phyloP scores from a whole-genome alignment of 2,113 vertebrate genomes.

The Parus major region DNA sequence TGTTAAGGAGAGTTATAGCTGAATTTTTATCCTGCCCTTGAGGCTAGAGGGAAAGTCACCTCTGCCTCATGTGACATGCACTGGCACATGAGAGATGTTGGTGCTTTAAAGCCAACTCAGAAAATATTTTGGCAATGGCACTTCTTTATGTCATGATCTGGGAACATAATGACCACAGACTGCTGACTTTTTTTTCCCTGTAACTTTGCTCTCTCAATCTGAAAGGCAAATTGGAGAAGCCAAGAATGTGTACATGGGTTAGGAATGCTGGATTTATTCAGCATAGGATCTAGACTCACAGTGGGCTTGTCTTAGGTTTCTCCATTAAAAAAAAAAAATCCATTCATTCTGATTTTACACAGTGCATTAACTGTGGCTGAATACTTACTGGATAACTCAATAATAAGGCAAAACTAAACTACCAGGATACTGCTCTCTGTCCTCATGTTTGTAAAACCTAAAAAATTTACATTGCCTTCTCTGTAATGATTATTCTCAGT shows the following conservation, averaged over 20 bases:
- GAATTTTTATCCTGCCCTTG: neutral
- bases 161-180: neutral
- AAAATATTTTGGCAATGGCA: neutral
- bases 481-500: neutral
- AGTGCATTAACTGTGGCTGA: neutral
- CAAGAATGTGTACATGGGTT: neutral
- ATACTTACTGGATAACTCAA: neutral
- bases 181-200: neutral
- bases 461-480: neutral
- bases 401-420: neutral
- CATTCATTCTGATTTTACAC: neutral
- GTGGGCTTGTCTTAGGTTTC: neutral
- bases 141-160: neutral
- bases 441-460: neutral
- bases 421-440: neutral
- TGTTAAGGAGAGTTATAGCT: neutral
- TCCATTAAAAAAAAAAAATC: neutral
- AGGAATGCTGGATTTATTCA: neutral
- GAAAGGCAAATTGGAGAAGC: neutral
- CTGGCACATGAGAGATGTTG: neutral
- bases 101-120: neutral
- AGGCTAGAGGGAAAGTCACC: neutral
- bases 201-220: neutral
- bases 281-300: accelerated
- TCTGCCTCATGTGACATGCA: neutral